phyloP scores from a whole-genome alignment of 1,140 invertebrate genomes.

The Diorhabda sublineata region DNA sequence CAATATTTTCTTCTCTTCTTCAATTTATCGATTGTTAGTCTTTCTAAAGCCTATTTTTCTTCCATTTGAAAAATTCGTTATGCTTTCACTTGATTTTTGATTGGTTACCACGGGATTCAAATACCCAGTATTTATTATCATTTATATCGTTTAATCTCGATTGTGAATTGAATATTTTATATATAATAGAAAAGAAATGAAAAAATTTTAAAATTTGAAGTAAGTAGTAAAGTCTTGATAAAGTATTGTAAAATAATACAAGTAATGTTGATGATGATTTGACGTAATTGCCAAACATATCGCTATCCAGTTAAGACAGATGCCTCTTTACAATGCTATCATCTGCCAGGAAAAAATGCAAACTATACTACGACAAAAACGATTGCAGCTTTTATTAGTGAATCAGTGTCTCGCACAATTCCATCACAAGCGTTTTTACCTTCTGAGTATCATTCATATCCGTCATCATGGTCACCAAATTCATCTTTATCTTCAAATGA shows the following conservation, averaged over 20 bases:
- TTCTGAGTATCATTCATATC: constrained; percentile 19
- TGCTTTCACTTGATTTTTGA: no score
- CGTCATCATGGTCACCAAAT: constrained; percentile 14
- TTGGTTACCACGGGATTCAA: no score
- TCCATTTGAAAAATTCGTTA: no score
- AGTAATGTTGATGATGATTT: constrained; percentile 24
- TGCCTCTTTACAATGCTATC: constrained; percentile 27
- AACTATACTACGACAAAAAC: constrained; percentile 28
- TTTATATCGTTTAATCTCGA: no score
- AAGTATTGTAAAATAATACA: constrained; percentile 27
- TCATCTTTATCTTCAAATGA: constrained; percentile 23
- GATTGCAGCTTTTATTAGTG: constrained; percentile 22
- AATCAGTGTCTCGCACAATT: constrained; percentile 19
- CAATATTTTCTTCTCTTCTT: no score
- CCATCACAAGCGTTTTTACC: constrained; percentile 14
- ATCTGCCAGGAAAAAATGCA: constrained; percentile 28
- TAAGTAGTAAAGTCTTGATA: no score
- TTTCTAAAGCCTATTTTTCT: no score
- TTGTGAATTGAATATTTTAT: no score
- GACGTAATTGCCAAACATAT: constrained; percentile 19
- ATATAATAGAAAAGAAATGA: no score
- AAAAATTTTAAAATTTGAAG: no score
- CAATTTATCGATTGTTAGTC: no score
- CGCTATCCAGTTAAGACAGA: constrained; percentile 24
- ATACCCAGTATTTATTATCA: no score